Evolutionary conservation across 2,113 vertebrate species (phyloP), one percentile per base, ranked within the genome.

Genomic region (Solea solea): DNA sequence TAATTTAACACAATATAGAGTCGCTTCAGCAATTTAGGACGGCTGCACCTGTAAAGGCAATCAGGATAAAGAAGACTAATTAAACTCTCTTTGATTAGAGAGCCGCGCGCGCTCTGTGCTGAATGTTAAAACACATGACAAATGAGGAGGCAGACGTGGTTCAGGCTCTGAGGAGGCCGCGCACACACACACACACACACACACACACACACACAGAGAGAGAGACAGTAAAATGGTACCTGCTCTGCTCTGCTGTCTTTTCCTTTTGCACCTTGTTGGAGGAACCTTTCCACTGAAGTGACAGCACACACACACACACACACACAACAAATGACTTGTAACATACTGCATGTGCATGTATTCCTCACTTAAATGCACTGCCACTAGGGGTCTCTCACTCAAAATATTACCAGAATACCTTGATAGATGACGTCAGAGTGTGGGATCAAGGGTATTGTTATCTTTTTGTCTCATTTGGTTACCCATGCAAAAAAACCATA

Each of bases 241-340:
- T 8, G 46, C 51, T 69, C 79, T 85, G 72, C 87, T 69, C 79
- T 85, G 72, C 87, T 81, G 83, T 89, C 85, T 69, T 64, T 70
- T 85, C 70, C 85, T 83, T 71, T 80, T 67, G 85, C 76, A 85
- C 84, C 84, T 84, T 72, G 73, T 80, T 63, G 57, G 69, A 76
- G 68, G 71, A 83, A 57, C 41, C 62, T 62, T 73, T 82, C 81
- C 82, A 76, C 76, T 51, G 67, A 89, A 86, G 87, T 89, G 89
- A 89, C 89, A 88, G 86, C 55, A 59, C 80, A 46, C 82, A 90
- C 34, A 34, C 34, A 34, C 34, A 34, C 34, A 34, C 34, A 34
- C 34, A 34, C 34, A 34, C 5, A 34, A 34, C 34, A 34, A 34
- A 34, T 6, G 5, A 34, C 3, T 34, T 34, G 34, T 34, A 1